phyloP scores from a whole-genome alignment of 2,888 invertebrate species.

The Rhabditoides inermis region DNA sequence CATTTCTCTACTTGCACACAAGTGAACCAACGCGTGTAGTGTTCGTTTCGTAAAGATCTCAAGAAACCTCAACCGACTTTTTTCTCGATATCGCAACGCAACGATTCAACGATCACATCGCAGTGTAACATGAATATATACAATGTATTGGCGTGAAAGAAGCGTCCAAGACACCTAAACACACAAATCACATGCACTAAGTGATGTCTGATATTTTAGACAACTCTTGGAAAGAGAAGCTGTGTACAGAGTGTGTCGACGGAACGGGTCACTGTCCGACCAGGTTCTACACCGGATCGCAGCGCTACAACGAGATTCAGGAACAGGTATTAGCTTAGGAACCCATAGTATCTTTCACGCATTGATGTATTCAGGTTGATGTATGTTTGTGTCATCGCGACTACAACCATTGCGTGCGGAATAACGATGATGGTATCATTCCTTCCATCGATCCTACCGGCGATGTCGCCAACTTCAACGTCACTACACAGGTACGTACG shows the following conservation, averaged over 20 bases:
- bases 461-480: conserved; percentile 33
- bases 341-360: conserved; percentile 1
- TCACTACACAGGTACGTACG: conserved; percentile 14
- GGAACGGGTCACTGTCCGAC: conserved; percentile 50
- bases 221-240: conserved; percentile 47
- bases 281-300: conserved; percentile 40
- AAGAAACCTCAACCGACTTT: too few relatives aligned
- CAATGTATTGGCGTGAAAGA: too few relatives aligned
- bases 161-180: too few relatives aligned
- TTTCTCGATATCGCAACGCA: too few relatives aligned
- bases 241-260: conserved; percentile 45
- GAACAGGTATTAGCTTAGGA: conserved; percentile 15
- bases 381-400: conserved; percentile 49
- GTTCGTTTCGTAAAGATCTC: too few relatives aligned
- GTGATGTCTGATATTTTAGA: conserved; percentile 36
- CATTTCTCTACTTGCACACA: too few relatives aligned
- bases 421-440: conserved; percentile 44
- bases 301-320: conserved; percentile 26
- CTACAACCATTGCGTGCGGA: conserved; percentile 49
- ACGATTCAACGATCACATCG: too few relatives aligned
- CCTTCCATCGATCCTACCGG: conserved; percentile 45
- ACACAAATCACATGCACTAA: too few relatives aligned
- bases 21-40: too few relatives aligned
- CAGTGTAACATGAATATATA: too few relatives aligned
- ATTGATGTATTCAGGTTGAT: conserved; percentile 22